Evolutionary conservation across 2,113 vertebrate species (phyloP).

Genomic region (Physeter macrocephalus): DNA sequence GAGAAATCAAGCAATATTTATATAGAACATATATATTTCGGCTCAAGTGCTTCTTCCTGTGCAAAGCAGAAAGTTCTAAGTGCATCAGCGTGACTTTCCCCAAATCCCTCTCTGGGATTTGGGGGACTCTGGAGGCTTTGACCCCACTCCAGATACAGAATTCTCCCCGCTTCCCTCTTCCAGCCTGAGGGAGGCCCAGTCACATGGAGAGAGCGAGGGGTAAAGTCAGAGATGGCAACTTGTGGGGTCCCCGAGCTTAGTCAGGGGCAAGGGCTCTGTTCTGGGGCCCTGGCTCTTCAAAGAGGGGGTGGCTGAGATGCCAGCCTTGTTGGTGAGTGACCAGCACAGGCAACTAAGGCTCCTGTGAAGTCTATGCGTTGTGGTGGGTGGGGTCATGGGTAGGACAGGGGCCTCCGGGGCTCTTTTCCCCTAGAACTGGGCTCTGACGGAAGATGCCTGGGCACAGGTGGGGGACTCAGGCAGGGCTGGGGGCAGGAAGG

Average conservation of each 20-base stretch:
- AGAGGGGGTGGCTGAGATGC: background rate
- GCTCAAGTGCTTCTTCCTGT: background rate
- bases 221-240: background rate
- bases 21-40: background rate
- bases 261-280: background rate
- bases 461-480: background rate
- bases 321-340: background rate
- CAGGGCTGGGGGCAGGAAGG: background rate
- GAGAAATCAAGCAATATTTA: background rate
- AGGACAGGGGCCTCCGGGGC: background rate
- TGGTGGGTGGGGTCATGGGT: background rate
- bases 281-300: background rate
- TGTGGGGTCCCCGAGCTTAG: background rate
- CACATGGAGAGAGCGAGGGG: background rate
- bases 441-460: background rate
- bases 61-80: conserved; percentile 24
- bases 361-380: background rate
- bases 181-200: background rate
- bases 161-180: background rate
- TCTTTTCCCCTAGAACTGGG: background rate
- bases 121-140: background rate
- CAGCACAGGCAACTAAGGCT: background rate
- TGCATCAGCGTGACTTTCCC: background rate
- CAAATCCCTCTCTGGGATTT: background rate
- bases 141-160: background rate